Base-by-base conservation (phyloP, 1,140 invertebrate species). In the Drosophila malerkotliana region DNA sequence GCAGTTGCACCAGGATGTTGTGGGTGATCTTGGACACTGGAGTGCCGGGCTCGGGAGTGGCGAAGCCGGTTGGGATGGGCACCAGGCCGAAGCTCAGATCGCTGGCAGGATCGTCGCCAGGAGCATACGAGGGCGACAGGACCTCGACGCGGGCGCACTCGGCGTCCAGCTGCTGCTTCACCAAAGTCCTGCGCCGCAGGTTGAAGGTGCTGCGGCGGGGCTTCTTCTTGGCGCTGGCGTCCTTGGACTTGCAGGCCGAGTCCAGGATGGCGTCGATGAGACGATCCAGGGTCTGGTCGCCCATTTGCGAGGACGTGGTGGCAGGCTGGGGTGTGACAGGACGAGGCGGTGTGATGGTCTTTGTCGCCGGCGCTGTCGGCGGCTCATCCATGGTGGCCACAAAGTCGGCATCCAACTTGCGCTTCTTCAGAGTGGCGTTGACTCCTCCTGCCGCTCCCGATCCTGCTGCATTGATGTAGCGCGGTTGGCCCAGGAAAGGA, bases 251-350 rank as follows among this genome's bases (percentile, higher is more conserved):
- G 57, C 90, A 78, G 12, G 90, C 90, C 3, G 91, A 91, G 44
- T 92, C 91, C 12, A 92, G 59, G 28, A 92, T 92, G 48, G 91
- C 91, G 37, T 92, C 91, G 48, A 92, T 92, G 4, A 92, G 74
- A 44, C 81, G 79, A 41, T 91, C 91, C 78, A 92, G 57, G 4
- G 90, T 90, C 51, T 88, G 89, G 14, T 92, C 90, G 2, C 88
- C 87, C 89, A 92, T 82, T 0, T 81, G 69, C 0, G 72, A 92
- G 4, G 72, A 45, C 18, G 90, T 7, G 14, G 41, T 18, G n/a
- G 41, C n/a, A 9, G 41, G 77, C 51, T 88, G 83, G 0, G 73
- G 79, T 7, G 72, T 82, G 0, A 54, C 67, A 4, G 75, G 54
- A 1, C 79, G 66, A 2, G 21, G 15, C 2, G 15, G 0, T 1